Evolutionary conservation across 2,113 vertebrate species (phyloP).

Genomic region (Syngnathus typhle): DNA sequence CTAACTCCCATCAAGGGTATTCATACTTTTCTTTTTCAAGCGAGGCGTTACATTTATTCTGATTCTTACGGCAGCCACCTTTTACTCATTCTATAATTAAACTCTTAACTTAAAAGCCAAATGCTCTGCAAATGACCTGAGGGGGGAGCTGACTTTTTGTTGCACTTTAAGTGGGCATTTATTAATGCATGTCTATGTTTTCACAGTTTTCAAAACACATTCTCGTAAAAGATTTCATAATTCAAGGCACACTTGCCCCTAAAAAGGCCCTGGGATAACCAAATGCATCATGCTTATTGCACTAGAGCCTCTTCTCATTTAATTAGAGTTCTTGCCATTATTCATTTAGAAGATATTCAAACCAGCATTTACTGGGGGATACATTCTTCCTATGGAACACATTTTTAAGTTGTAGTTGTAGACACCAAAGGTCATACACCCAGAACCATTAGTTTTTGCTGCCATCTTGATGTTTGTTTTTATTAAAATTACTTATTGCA

Average conservation of each 20-base stretch:
- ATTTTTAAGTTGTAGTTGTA: neutral
- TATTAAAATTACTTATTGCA: neutral
- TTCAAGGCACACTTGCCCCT: conserved; percentile 38
- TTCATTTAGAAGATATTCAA: conserved; percentile 47
- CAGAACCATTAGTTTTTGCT: too few relatives aligned
- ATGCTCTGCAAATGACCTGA: conserved; percentile 50
- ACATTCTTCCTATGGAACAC: conserved; percentile 12
- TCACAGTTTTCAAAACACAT: conserved; percentile 52
- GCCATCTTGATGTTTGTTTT: neutral
- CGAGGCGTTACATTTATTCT: conserved; percentile 3
- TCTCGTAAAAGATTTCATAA: conserved; percentile 40
- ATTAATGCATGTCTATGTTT: conserved; percentile 52
- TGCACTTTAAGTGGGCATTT: conserved; percentile 53
- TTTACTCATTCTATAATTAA: conserved; percentile 60
- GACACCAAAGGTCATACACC: neutral
- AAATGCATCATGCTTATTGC: conserved; percentile 37
- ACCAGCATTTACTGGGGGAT: conserved; percentile 17
- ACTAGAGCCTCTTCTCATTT: conserved; percentile 44
- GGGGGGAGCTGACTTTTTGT: conserved; percentile 50
- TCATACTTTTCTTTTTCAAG: conserved; percentile 4
- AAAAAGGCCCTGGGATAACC: conserved; percentile 40
- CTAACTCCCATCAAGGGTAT: neutral
- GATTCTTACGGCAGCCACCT: conserved; percentile 25
- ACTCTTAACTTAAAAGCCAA: conserved; percentile 47
- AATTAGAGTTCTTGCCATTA: conserved; percentile 44